A percentile compares a stretch with the other conserved stretches of the same genome.
Conservation (phyloP, 2,113 vertebrate genomes). For the Zeus faber region DNA sequence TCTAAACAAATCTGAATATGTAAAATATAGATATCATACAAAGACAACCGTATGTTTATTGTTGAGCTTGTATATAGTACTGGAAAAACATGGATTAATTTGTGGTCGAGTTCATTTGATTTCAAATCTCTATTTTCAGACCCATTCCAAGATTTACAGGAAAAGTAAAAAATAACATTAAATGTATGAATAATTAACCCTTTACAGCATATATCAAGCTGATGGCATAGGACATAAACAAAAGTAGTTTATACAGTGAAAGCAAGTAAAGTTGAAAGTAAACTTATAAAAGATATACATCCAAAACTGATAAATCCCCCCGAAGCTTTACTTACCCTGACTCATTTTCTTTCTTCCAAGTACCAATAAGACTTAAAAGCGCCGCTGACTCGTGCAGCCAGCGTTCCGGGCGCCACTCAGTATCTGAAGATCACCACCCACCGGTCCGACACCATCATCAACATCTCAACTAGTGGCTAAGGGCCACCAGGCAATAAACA, state of each 20-base stretch:
- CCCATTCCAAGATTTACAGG: neutral
- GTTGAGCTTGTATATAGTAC: neutral
- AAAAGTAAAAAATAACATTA: conserved; percentile 20
- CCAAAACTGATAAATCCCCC: too few species aligned
- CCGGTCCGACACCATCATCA: conserved; percentile 50
- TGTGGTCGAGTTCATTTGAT: conserved; percentile 9
- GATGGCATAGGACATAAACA: too few species aligned
- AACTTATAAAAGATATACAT: too few species aligned
- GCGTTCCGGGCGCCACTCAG: conserved; percentile 17
- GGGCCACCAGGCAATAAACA: conserved; percentile 67
- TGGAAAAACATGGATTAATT: conserved; percentile 7
- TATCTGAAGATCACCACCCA: conserved; percentile 46
- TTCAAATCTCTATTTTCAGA: neutral
- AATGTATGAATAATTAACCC: neutral
- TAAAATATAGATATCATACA: neutral
- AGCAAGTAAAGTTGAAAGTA: too few species aligned
- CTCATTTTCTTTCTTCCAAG: too few species aligned
- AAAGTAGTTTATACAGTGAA: too few species aligned
- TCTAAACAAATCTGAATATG: neutral
- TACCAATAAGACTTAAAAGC: too few species aligned
- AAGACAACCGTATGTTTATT: neutral
- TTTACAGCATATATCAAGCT: too few species aligned
- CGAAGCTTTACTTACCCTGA: too few species aligned
- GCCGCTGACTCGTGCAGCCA: conserved; percentile 13
- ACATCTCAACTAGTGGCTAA: conserved; percentile 42